Base-by-base conservation (phyloP, 2,888 invertebrate genomes). In the Caenorhabditis sulstoni region DNA sequence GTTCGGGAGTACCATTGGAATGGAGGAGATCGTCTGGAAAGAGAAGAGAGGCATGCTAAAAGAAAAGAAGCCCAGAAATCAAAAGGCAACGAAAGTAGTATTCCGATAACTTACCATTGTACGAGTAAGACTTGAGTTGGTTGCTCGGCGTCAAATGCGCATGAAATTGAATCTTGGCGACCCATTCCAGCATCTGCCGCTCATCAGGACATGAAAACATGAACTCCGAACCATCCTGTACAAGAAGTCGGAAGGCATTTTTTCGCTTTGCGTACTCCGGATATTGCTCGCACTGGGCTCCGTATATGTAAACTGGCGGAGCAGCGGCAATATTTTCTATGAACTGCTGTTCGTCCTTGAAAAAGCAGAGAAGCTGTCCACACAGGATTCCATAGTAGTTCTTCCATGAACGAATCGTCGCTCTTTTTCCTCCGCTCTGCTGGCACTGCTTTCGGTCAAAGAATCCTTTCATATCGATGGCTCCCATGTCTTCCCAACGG, bases 291-390 rank as follows among this genome's bases (percentile, higher is more conserved):
- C 96, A 97, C 49, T 93, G 93, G 0, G 96, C 96, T 91, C 94
- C 93, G 87, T 91, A 90, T 62, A 92, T 89, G 81, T 91, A 91
- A n/a, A 92, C 85, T 18, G 91, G 91, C 0, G 91, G 90, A 1
- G 91, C 86, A 9, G 87, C 83, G 14, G 90, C 90, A 92, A 95
- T 95, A 88, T 95, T 94, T 84, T 94, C 94, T 79, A 94, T 93
- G 92, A 96, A 97, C 91, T 96, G 96, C 85, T 94, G 94, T 90
- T 95, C 94, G 90, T 97, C 90, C 83, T 96, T 94, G 93, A 98
- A 99, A 94, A 99, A 98, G 92, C 97, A 97, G 64, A 99, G 92
- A 87, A 97, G 92, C 91, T 99, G 98, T 0, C 98, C 98, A 90
- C 97, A 98, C 23, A 99, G 93, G 67, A 97, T 97, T 0, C 96